A percentile compares a stretch with the other conserved stretches of the same genome.
Conservation (phyloP, 2,113 vertebrate genomes). For the Peromyscus californicus region DNA sequence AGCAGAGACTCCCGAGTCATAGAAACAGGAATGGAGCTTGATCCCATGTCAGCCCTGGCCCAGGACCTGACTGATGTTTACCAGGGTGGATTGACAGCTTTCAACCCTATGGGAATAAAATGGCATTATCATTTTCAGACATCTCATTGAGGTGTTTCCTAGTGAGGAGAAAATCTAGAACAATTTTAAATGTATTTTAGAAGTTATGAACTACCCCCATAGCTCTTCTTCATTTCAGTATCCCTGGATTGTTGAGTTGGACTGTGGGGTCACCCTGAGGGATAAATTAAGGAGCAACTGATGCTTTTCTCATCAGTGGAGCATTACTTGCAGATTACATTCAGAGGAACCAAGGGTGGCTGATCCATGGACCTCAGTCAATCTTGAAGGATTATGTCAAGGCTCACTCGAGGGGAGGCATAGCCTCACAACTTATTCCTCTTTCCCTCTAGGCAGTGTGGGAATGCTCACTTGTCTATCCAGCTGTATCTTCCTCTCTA, state of each 20-base stretch:
- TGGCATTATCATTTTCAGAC: background rate
- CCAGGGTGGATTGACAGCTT: background rate
- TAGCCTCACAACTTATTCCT: background rate
- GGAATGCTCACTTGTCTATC: background rate
- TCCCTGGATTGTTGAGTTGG: background rate
- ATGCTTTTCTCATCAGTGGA: background rate
- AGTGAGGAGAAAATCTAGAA: constrained; percentile 29
- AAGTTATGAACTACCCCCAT: background rate
- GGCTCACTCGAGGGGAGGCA: background rate
- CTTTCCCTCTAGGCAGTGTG: background rate
- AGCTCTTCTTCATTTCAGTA: background rate
- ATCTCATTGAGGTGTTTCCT: constrained; percentile 4
- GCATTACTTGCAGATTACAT: background rate
- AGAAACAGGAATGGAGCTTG: background rate
- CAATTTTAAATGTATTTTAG: background rate
- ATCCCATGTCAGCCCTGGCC: background rate
- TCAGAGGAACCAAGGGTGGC: background rate
- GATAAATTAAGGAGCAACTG: background rate
- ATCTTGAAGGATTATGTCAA: background rate
- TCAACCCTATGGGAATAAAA: background rate
- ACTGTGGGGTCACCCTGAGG: background rate
- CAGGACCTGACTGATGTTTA: background rate
- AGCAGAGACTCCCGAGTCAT: background rate
- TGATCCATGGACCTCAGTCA: background rate
- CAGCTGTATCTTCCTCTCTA: background rate